These are phyloP conservation scores for Probaryconus sp. DNA, from an alignment of 1,140 invertebrate genomes.

Conservation along the genomic window DNA sequence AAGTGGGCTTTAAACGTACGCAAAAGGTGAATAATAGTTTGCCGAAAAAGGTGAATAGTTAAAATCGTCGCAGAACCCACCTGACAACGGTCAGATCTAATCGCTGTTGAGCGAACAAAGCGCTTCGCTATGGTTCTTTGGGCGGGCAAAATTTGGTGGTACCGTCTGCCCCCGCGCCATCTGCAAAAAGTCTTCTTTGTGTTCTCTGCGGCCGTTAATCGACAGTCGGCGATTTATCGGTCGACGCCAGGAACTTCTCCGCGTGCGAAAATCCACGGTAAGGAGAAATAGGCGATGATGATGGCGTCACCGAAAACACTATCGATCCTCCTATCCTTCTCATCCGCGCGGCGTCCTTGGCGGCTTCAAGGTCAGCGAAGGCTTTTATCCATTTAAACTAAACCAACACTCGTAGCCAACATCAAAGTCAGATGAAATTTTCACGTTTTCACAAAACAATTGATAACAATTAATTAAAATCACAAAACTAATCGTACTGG, in stretches of 20 bases:
- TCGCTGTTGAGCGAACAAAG: slow-evolving; percentile 13
- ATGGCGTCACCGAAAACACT: slow-evolving; percentile 28
- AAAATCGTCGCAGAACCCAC: no score
- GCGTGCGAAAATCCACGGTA: not conserved
- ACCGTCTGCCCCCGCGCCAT: slow-evolving; percentile 25
- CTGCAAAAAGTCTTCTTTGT: slow-evolving; percentile 26
- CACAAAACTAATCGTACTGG: no score
- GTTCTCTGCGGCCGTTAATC: slow-evolving; percentile 4
- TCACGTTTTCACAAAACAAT: no score
- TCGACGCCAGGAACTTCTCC: slow-evolving; percentile 12
- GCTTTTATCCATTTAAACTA: no score
- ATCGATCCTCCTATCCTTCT: no score
- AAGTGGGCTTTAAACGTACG: no score
- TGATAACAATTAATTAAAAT: no score
- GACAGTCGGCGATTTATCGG: slow-evolving; percentile 40
- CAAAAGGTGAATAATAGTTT: slow-evolving; percentile 20
- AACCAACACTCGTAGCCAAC: no score
- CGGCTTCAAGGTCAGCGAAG: slow-evolving; percentile 14
- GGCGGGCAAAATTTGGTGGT: not conserved
- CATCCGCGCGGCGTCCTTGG: not conserved
- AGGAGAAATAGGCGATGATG: slow-evolving; percentile 10
- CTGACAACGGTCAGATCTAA: slow-evolving; percentile 50
- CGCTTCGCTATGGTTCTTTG: slow-evolving; percentile 22
- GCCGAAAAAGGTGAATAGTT: no score
- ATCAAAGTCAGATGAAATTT: no score